phyloP scores from a whole-genome alignment of 2,113 vertebrate species.

The Girardinichthys multiradiatus region DNA sequence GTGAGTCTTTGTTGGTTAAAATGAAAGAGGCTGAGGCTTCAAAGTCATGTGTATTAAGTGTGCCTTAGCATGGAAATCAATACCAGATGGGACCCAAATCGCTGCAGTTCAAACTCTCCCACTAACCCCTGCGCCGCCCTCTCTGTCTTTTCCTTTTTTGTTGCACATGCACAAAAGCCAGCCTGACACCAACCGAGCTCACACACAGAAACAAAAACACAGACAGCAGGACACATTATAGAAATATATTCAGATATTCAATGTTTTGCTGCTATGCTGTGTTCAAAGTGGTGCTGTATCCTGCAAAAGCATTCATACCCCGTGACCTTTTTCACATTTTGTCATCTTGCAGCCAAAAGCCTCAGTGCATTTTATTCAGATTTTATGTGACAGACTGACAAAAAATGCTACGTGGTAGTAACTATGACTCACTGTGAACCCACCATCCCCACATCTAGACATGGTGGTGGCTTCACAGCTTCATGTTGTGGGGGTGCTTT shows the following conservation, averaged over 20 bases:
- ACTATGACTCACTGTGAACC: no score
- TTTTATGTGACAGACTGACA: background rate
- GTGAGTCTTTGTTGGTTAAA: conserved; percentile 88
- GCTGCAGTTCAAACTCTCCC: conserved; percentile 82
- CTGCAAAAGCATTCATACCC: background rate
- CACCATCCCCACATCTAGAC: background rate
- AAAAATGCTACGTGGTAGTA: background rate
- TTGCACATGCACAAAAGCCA: conserved; percentile 53
- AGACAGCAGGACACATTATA: background rate
- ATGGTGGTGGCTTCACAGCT: background rate
- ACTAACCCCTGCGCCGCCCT: conserved; percentile 71
- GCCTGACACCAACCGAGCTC: conserved; percentile 20
- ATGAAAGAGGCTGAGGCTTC: conserved; percentile 89
- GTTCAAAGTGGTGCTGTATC: background rate
- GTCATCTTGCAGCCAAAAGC: background rate
- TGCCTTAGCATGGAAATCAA: conserved; percentile 92
- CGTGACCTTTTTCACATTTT: background rate
- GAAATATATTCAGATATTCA: conserved; percentile 9
- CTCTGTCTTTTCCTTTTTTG: conserved; percentile 71
- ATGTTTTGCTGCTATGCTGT: background rate
- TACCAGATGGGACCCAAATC: conserved; percentile 93
- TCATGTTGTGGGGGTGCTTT: background rate
- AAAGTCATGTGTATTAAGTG: conserved; percentile 95
- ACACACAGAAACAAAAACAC: conserved; percentile 10
- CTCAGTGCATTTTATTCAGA: background rate